A percentile compares a stretch with the other conserved stretches of the same genome.
phyloP scores from a whole-genome alignment of 2,888 invertebrate genomes.

The Lasioglossum malachurum region DNA sequence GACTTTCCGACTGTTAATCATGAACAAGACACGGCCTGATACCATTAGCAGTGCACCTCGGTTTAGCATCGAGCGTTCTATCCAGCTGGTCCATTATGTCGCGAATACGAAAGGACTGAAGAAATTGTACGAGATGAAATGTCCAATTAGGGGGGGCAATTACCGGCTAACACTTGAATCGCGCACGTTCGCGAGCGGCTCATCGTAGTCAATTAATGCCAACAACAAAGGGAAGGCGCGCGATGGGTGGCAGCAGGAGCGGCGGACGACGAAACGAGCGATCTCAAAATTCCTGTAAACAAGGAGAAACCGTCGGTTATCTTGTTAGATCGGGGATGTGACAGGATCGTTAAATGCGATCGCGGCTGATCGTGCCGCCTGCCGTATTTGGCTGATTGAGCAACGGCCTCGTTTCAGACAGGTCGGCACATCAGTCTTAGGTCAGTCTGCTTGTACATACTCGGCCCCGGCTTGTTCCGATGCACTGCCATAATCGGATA shows the following conservation, averaged over 20 bases:
- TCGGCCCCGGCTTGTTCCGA: constrained; percentile 9
- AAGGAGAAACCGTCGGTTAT: constrained; percentile 26
- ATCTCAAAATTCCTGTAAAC: constrained; percentile 35
- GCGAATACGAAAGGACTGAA: constrained; percentile 1
- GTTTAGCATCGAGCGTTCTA: not conserved
- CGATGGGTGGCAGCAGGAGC: not conserved
- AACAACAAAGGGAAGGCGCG: constrained; percentile 19
- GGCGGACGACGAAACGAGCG: not conserved
- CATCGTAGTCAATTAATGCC: constrained; percentile 46
- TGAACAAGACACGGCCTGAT: not conserved
- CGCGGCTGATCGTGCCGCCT: constrained; percentile 20
- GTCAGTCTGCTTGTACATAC: constrained; percentile 26
- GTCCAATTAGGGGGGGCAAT: constrained; percentile 51
- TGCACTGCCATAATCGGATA: constrained; percentile 46
- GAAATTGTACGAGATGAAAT: not conserved
- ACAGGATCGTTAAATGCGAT: constrained; percentile 60
- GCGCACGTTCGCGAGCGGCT: constrained; percentile 9
- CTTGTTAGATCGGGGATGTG: constrained; percentile 61
- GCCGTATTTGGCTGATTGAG: constrained; percentile 75
- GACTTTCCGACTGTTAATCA: not conserved
- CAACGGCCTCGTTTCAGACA: constrained; percentile 68
- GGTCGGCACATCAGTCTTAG: constrained; percentile 50
- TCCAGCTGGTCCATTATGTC: not conserved
- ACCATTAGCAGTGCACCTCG: not conserved
- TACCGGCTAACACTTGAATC: constrained; percentile 41